phyloP scores from a whole-genome alignment of 92 coral and sea anemone species.

The Palythoa caribaeorum region DNA sequence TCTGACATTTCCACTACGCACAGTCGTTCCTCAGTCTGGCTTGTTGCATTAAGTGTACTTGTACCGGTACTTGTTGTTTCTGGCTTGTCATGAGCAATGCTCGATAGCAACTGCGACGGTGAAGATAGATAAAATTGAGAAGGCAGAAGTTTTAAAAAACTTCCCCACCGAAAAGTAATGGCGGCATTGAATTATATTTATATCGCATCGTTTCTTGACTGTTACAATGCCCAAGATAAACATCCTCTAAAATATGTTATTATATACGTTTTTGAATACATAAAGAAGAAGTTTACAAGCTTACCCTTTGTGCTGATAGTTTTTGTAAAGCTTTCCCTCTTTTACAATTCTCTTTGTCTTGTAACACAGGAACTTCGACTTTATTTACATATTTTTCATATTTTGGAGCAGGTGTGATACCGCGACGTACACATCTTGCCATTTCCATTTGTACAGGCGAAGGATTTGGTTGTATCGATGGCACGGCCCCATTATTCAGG shows the following conservation, averaged over 20 bases:
- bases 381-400: background rate
- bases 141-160: background rate
- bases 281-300: background rate
- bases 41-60: background rate
- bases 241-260: too few species aligned
- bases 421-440: slow-evolving; percentile 20
- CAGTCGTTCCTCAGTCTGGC: background rate
- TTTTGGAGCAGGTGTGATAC: background rate
- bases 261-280: background rate
- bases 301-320: slow-evolving; percentile 44
- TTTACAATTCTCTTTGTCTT: background rate
- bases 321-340: slow-evolving; percentile 33
- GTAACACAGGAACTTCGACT: background rate
- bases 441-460: slow-evolving; percentile 48
- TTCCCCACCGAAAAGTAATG: background rate
- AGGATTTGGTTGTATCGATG: slow-evolving; percentile 50
- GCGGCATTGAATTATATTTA: background rate
- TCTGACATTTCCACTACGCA: background rate
- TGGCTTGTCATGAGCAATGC: background rate
- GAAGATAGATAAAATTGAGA: background rate
- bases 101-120: slow-evolving; percentile 10
- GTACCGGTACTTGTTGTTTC: background rate
- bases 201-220: too few species aligned
- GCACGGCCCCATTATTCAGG: slow-evolving; percentile 49
- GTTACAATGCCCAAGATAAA: too few species aligned